A percentile compares a stretch with the other conserved stretches of the same genome.
Evolutionary conservation across 2,888 invertebrate genomes (phyloP).

Genomic region (Actias luna): DNA sequence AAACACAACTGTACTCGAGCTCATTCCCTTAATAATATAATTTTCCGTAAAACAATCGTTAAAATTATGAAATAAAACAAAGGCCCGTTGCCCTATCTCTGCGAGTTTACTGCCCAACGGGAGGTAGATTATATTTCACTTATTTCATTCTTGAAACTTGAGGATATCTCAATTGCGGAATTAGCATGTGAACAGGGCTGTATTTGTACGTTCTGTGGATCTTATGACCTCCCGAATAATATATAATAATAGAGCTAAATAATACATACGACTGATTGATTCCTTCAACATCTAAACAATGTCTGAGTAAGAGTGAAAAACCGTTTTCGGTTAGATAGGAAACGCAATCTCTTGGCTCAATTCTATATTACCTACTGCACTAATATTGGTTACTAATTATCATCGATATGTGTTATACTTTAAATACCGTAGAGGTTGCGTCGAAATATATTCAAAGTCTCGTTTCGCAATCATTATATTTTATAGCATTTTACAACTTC

Average conservation of each 20-base stretch:
- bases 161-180: constrained; percentile 15
- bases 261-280: too few species aligned
- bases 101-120: constrained; percentile 25
- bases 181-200: constrained; percentile 16
- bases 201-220: neutral
- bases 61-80: constrained; percentile 28
- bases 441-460: too few species aligned
- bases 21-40: constrained; percentile 2
- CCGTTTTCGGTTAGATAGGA: too few species aligned
- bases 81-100: constrained; percentile 22
- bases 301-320: too few species aligned
- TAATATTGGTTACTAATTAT: too few species aligned
- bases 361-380: too few species aligned
- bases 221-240: neutral
- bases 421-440: too few species aligned
- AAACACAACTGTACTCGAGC: constrained; percentile 1
- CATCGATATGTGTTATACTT: too few species aligned
- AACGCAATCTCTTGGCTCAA: too few species aligned
- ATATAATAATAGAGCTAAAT: neutral
- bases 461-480: too few species aligned
- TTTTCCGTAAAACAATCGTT: constrained; percentile 15
- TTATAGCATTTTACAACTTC: too few species aligned
- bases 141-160: constrained; percentile 26
- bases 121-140: constrained; percentile 31
- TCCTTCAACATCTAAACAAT: too few species aligned